Base-by-base conservation (phyloP, 2,888 invertebrate genomes). In the Pristionchus maxplancki region DNA sequence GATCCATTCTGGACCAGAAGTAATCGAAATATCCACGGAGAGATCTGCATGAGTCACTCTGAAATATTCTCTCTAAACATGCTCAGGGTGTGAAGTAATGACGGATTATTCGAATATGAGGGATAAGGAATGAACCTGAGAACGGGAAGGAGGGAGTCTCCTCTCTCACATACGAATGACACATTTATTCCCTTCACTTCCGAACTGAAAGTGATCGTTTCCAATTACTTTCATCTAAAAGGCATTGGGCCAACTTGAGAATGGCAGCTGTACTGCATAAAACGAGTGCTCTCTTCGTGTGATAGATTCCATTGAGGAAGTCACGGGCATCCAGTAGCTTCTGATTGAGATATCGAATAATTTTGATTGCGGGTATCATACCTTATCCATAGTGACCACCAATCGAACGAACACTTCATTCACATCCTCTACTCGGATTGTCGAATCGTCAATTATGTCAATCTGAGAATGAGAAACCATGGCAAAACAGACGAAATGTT, bases 241-340 rank as follows among this genome's bases (percentile, higher is more conserved):
- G n/a, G n/a, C n/a, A n/a, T n/a, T n/a, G n/a, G n/a, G 34, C 82
- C 1, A 53, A 85, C 85, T 64, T 84, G 31, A 89, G 24, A 53
- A 88, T 71, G 5, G 84, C 81, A 24, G 86, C 88, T 20, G 81
- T 81, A 62, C 83, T 85, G 28, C 86, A 89, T 20, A 89, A 40
- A 62, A 89, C 89, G 44, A 89, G 90, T 4, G 89, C 90, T 44
- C 89, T 48, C 53, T 88, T 90, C 24, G 78, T 64, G 31, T 90
- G 88, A 53, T 89, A 90, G 71, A 89, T 81, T 48, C 74, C 67
- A 86, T 90, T 90, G 28, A 90, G 50, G 62, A 89, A 89, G 71
- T 89, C 89, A 31, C 90, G 88, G 11, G 67, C 67, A 6, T 89
- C 90, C 62, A 89, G 83, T 20, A 89, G 67, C 31, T 37, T 82